A percentile compares a stretch with the other conserved stretches of the same genome.
Conservation (phyloP, 2,797 vertebrate species). For the Anableps anableps region DNA sequence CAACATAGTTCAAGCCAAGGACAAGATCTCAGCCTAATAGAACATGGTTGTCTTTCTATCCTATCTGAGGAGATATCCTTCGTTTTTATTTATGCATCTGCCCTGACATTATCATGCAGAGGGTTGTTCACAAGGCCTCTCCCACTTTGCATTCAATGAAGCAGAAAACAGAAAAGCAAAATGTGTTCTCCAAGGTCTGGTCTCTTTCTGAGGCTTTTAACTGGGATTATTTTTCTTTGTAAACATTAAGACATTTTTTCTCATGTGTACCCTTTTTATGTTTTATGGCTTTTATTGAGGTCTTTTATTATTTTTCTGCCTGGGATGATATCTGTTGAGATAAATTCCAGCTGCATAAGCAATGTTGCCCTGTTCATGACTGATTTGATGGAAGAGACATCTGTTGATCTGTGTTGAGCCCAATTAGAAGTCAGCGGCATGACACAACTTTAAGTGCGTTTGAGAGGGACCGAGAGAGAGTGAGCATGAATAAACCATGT, state of each 20-base stretch:
- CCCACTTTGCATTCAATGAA: constrained; percentile 51
- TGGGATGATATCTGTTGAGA: background rate
- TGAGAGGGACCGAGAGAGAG: constrained; percentile 42
- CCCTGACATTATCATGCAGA: constrained; percentile 40
- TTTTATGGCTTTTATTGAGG: background rate
- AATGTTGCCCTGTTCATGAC: constrained; percentile 11
- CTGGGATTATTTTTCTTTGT: constrained; percentile 24
- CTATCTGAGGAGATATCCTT: constrained; percentile 69
- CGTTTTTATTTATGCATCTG: constrained; percentile 70
- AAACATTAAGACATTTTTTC: constrained; percentile 7
- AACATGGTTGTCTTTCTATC: constrained; percentile 60
- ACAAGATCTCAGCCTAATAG: constrained; percentile 76
- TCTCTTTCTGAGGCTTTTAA: constrained; percentile 23
- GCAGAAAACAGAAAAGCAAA: constrained; percentile 52
- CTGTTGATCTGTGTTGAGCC: constrained; percentile 47
- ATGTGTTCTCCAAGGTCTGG: constrained; percentile 43
- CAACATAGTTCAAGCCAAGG: constrained; percentile 58
- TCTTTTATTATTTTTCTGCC: constrained; percentile 9
- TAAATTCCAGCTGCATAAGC: background rate
- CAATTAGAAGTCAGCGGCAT: constrained; percentile 52
- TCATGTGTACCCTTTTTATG: background rate
- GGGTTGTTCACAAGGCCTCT: constrained; percentile 43
- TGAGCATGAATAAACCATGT: constrained; percentile 77
- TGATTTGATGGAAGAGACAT: constrained; percentile 24
- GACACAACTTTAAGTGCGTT: constrained; percentile 46